A percentile compares a stretch with the other conserved stretches of the same genome.
phyloP scores from a whole-genome alignment of 1,140 invertebrate genomes.

The Ruditapes philippinarum region DNA sequence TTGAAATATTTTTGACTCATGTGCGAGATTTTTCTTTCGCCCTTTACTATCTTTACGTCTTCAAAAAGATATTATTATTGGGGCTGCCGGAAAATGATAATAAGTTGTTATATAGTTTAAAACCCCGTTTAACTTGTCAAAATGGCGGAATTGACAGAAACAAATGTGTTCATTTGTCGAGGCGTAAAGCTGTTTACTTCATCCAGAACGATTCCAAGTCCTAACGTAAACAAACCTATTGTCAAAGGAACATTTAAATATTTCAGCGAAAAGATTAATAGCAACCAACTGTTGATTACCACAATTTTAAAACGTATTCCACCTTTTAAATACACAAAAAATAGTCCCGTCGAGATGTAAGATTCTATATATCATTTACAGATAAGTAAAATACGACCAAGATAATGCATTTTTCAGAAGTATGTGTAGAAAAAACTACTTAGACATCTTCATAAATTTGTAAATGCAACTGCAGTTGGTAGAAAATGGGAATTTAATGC shows the following conservation, averaged over 20 bases:
- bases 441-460: not conserved
- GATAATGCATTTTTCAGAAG: conserved; percentile 21
- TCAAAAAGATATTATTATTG: no score
- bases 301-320: not conserved
- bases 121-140: conserved; percentile 2
- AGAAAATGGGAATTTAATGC: not conserved
- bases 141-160: conserved; percentile 30
- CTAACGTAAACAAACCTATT: conserved; percentile 60
- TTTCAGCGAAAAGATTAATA: conserved; percentile 34
- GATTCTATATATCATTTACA: not conserved
- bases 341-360: not conserved
- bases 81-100: no score
- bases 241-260: conserved; percentile 55
- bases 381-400: not conserved
- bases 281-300: conserved; percentile 54
- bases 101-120: no score
- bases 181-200: conserved; percentile 55
- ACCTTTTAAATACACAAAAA: no score
- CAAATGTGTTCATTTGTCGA: conserved; percentile 51
- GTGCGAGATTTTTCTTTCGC: no score
- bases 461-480: not conserved
- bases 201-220: conserved; percentile 18
- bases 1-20: no score
- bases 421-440: not conserved
- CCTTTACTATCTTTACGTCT: no score